These are phyloP conservation scores for Actinemys pallida DNA, from an alignment of 2,113 vertebrate genomes.

Conservation along the genomic window DNA sequence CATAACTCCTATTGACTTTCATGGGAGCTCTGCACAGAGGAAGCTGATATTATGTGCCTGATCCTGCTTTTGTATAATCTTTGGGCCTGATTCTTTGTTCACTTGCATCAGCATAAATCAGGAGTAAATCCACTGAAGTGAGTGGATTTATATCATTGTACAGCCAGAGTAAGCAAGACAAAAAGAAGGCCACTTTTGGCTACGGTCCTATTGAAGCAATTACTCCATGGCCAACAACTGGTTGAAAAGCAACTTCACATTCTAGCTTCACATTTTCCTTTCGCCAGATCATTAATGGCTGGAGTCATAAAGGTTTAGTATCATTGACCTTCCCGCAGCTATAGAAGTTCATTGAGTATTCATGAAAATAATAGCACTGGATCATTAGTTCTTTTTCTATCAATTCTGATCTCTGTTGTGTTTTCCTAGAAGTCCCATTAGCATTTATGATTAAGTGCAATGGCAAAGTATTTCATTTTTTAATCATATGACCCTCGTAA, in stretches of 20 bases:
- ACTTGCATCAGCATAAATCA: background rate
- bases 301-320: background rate
- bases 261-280: background rate
- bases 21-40: background rate
- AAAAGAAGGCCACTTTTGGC: background rate
- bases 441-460: slow-evolving; percentile 57
- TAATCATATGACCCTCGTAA: slow-evolving; percentile 39
- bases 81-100: background rate
- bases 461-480: slow-evolving; percentile 57
- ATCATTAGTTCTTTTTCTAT: background rate
- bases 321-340: background rate
- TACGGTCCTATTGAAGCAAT: background rate
- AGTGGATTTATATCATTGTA: fast-evolving
- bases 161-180: background rate
- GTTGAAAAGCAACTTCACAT: background rate
- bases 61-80: background rate
- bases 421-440: slow-evolving; percentile 48
- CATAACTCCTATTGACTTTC: background rate
- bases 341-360: background rate
- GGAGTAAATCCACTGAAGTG: background rate
- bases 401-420: slow-evolving; percentile 4
- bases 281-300: background rate
- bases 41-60: background rate
- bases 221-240: background rate
- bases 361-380: background rate